These are phyloP conservation scores for Aelia acuminata DNA, from an alignment of 2,888 invertebrate species.

Conservation along the genomic window DNA sequence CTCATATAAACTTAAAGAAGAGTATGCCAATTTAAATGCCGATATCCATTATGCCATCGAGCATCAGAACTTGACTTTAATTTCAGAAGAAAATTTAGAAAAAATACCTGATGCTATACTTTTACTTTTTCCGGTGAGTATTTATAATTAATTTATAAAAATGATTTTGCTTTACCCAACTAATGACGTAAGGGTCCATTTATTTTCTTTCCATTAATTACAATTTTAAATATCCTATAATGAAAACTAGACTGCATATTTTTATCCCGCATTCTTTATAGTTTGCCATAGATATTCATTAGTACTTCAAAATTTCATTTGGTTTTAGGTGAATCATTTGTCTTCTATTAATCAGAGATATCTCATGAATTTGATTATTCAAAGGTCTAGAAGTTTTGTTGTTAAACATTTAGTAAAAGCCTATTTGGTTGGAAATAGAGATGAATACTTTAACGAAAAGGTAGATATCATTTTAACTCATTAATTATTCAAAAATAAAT, in stretches of 20 bases:
- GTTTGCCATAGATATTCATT: not conserved
- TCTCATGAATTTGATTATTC: slow-evolving; percentile 28
- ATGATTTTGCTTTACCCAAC: not conserved
- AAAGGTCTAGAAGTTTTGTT: not conserved
- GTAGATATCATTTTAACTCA: not conserved
- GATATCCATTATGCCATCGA: not conserved
- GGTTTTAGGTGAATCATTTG: slow-evolving; percentile 37
- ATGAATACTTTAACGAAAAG: slow-evolving; percentile 6
- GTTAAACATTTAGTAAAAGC: slow-evolving; percentile 50
- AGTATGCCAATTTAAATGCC: not conserved
- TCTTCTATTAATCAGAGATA: not conserved
- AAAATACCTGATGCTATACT: not conserved
- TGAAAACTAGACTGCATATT: not conserved
- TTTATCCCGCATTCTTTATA: not conserved
- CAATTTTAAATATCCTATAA: too few relatives aligned
- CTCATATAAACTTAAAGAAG: not conserved
- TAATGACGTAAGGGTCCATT: not conserved
- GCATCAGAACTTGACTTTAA: not conserved
- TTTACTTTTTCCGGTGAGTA: slow-evolving; percentile 24
- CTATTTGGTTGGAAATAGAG: not conserved
- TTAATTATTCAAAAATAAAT: not conserved
- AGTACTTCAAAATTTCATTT: not conserved
- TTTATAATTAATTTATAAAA: not conserved
- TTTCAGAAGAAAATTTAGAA: slow-evolving; percentile 3
- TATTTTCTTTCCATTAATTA: not conserved